These are phyloP conservation scores for Ochropleura plecta DNA, from an alignment of 2,888 invertebrate species.

Conservation along the genomic window DNA sequence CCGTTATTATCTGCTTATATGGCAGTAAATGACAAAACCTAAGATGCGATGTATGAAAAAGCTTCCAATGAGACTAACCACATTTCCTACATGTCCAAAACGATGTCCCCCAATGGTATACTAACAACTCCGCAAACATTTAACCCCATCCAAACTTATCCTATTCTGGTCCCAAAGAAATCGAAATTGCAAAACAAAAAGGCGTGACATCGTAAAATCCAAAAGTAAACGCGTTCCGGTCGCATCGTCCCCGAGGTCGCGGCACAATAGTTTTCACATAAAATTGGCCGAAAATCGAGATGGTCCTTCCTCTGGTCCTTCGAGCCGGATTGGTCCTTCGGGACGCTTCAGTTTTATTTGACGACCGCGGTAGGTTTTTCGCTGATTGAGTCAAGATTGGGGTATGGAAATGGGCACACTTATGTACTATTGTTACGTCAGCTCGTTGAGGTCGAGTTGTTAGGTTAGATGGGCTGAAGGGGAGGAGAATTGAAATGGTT, in stretches of 20 bases:
- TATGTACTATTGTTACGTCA: constrained; percentile 50
- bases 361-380: constrained; percentile 57
- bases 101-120: constrained; percentile 6
- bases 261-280: constrained; percentile 63
- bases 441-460: constrained; percentile 34
- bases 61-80: background rate
- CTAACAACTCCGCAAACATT: constrained; percentile 49
- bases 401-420: constrained; percentile 59
- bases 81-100: constrained; percentile 18
- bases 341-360: constrained; percentile 63
- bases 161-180: constrained; percentile 50
- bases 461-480: constrained; percentile 22
- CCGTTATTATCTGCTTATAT: too few relatives aligned
- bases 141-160: constrained; percentile 44
- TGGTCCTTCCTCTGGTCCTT: constrained; percentile 34
- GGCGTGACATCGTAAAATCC: constrained; percentile 56
- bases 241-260: constrained; percentile 31
- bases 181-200: constrained; percentile 61
- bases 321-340: constrained; percentile 51
- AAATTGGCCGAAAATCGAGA: constrained; percentile 57
- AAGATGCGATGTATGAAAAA: too few relatives aligned
- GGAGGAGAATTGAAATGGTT: constrained; percentile 43
- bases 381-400: constrained; percentile 67
- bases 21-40: too few relatives aligned
- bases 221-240: constrained; percentile 37